Base-by-base conservation (phyloP, 2,113 vertebrate species). In the Leiothrix lutea region DNA sequence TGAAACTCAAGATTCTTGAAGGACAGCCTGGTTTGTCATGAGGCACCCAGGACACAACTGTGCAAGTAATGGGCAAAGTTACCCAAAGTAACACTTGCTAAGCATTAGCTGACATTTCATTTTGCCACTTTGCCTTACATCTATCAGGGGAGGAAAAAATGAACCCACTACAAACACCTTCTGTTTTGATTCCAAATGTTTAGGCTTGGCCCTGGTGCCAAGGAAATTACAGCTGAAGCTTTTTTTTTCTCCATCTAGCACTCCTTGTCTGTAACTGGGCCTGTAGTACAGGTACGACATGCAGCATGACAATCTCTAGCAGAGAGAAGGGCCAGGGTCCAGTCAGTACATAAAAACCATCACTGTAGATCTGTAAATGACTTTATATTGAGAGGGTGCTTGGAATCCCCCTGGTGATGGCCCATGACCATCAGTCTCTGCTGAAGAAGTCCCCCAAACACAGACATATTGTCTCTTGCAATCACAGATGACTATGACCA, bases 111-210 rank as follows among this genome's bases (percentile, higher is more conserved):
- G 64, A 62, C 16, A 54, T 53, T 78, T 60, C 48, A 65, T 44
- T 51, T 21, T 11, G 29, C 36, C 29, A 44, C 38, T 60, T 56
- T 17, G 23, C 48, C 85, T 73, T 50, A 5, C 25, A 40, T 21
- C 45, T 72, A 51, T 21, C 24, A 87, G 26, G 45, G 10, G 12
- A 64, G 33, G 24, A 44, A 56, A 67, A 60, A 26, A 10, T 9
- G 7, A 86, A 42, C 19, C 23, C 29, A 67, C 12, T 0, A 0
- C 40, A 62, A 90, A 69, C 1, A 16, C 24, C n/a, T 83, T 36
- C 54, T 23, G 11, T 44, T 80, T 20, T 6, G 2, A 15, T 53
- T 60, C 17, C 20, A 36, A 51, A 18, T 28, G 9, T n/a, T 80
- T 44, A 62, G 22, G 25, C 62, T 82, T 33, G 29, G 53, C 50